A percentile compares a stretch with the other conserved stretches of the same genome.
phyloP scores from a whole-genome alignment of 2,797 vertebrate genomes.

The Microctenopoma lineatum region DNA sequence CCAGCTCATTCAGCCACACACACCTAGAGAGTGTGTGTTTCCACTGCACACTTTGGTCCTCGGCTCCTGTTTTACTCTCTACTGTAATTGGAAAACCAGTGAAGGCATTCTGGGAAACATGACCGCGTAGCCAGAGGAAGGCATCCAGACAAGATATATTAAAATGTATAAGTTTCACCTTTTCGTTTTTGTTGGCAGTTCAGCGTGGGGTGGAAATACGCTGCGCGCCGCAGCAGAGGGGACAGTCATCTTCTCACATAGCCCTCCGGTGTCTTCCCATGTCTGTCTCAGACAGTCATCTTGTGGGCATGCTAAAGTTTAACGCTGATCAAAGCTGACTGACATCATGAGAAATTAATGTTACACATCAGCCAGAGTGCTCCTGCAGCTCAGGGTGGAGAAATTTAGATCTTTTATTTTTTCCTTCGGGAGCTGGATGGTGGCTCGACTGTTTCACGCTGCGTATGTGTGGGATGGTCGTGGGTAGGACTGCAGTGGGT shows the following conservation, averaged over 20 bases:
- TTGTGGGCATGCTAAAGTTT: conserved; percentile 69
- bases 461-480: not conserved
- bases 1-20: conserved; percentile 34
- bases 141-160: conserved; percentile 63
- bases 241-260: conserved; percentile 57
- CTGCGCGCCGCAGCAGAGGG: conserved; percentile 25
- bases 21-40: conserved; percentile 35
- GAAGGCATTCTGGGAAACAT: conserved; percentile 65
- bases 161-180: conserved; percentile 67
- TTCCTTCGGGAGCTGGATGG: conserved; percentile 26
- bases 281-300: conserved; percentile 52
- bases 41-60: conserved; percentile 52
- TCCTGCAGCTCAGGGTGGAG: conserved; percentile 47
- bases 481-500: not conserved
- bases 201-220: conserved; percentile 9
- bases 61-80: conserved; percentile 55
- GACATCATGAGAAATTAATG: conserved; percentile 84
- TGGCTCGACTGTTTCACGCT: conserved; percentile 24
- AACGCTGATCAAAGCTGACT: conserved; percentile 80
- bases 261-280: conserved; percentile 66
- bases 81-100: conserved; percentile 70
- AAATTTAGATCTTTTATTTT: conserved; percentile 56
- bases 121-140: conserved; percentile 36
- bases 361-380: conserved; percentile 70
- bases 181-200: conserved; percentile 20